Base-by-base conservation (phyloP, 2,113 vertebrate species). In the Cyprinodon variegatus region DNA sequence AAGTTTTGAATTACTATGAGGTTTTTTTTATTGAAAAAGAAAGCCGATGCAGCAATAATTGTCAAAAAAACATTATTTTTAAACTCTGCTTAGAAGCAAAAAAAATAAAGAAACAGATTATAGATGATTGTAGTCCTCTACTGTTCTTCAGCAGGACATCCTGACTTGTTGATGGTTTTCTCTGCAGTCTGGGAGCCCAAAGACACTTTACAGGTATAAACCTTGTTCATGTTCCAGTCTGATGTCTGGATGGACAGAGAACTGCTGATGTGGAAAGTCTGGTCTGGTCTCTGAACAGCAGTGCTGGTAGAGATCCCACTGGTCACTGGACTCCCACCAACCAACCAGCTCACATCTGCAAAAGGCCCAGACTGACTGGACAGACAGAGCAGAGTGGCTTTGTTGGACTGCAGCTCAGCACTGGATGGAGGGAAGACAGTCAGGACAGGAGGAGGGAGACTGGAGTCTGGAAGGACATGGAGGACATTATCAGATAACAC, bases 341-440 rank as follows among this genome's bases (percentile, higher is more conserved):
- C 15, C 11, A 14, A 11, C 15, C 48, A 50, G 11, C 48, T 50
- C 11, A 14, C 48, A 3, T 50, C 11, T 15, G 11, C 48, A 50
- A 50, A 50, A 14, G 46, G 37, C 4, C 2, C 13, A 72, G 89
- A 82, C 88, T 68, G 64, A 88, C 71, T 81, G 83, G 91, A 70
- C 67, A 90, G 79, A 79, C 93, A 94, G 81, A 91, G 65, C 77
- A 94, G 82, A 78, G 89, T 74, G 76, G 77, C 89, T 89, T 84
- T 83, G 46, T 37, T 4, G 43, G 88, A 76, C 86, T 81, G 79
- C 66, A 92, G 86, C 76, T 92, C 89, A 86, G 81, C 75, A 20
- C 65, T 88, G 92, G 91, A 90, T 0, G 90, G 89, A 87, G 87
- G 90, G 43, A 91, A 87, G 79, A 93, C 65, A 4, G 84, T 92